Conservation (phyloP, 2,113 vertebrate genomes). For the Mola mola region DNA sequence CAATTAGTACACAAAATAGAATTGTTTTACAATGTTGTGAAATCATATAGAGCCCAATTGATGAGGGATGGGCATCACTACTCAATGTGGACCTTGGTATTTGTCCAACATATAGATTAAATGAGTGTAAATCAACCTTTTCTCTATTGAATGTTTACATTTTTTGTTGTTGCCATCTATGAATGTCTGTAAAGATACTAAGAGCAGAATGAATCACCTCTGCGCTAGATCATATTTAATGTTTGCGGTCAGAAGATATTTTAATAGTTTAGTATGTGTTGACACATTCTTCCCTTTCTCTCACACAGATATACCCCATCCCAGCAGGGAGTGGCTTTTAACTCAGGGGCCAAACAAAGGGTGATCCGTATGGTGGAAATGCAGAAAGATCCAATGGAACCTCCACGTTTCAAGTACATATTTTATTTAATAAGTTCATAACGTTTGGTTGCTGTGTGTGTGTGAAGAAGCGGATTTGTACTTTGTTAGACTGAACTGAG, state of each 20-base stretch:
- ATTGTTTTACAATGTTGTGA: neutral
- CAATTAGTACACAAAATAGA: too few species aligned
- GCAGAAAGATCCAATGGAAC: slow-evolving; percentile 99
- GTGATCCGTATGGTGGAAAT: slow-evolving; percentile 99
- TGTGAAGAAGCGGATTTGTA: neutral
- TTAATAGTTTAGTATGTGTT: neutral
- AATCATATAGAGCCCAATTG: neutral
- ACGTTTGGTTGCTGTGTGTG: neutral
- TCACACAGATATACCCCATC: slow-evolving; percentile 92
- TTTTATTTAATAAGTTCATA: neutral
- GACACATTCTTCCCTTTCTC: slow-evolving; percentile 2
- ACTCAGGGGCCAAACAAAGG: slow-evolving; percentile 97
- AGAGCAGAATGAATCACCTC: too few species aligned
- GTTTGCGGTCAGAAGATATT: too few species aligned
- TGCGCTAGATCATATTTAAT: too few species aligned
- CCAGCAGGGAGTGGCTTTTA: slow-evolving; percentile 97
- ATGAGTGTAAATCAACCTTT: too few species aligned
- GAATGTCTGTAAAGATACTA: too few species aligned
- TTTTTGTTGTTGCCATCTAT: too few species aligned
- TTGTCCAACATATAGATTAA: too few species aligned
- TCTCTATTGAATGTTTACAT: too few species aligned
- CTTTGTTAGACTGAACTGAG: too few species aligned
- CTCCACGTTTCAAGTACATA: slow-evolving; percentile 93
- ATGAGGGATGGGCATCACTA: too few species aligned
- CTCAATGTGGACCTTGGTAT: neutral